Base-by-base conservation (phyloP, 2,797 vertebrate genomes). In the Sebastes diaconus region DNA sequence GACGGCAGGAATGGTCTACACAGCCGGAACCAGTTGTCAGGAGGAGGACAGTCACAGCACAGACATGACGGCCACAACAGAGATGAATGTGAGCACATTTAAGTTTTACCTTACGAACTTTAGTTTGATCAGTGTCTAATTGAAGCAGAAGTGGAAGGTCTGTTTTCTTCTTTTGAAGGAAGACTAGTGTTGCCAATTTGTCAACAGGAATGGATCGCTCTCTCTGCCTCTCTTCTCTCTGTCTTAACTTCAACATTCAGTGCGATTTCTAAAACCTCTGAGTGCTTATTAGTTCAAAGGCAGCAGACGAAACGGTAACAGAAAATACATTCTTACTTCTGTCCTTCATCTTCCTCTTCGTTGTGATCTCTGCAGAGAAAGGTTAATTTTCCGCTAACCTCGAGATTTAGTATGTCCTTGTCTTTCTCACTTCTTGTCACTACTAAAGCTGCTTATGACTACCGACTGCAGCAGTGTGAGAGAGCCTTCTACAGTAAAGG, bases 1-100 rank as follows among this genome's bases (percentile, higher is more conserved):
- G 94, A 74, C 9, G 89, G 95, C 83, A 85, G 78, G 73, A 93
- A 94, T 67, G 86, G 90, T 60, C 94, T 95, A 29, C 95, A 95
- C 85, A 75, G 85, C 58, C 83, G 91, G 78, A 92, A 67, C 20
- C 87, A 32, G 64, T 50, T 87, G 0, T 61, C 87, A 24, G 91
- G 65, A 25, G 85, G 76, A 77, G 91, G 84, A 67, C 90, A 85
- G 82, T 77, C 89, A 0, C 90, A 90, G 63, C 77, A 69, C 29
- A 87, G 89, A 72, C 80, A 84, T 58, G 81, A 77, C 11, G 89
- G 84, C 11, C 95, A 96, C 84, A 96, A 93, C 94, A 96, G 92
- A 90, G 98, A 99, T 24, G 94, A 99, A 84, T 3, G 98, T 99
- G 93, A 97, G 97, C 96, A 82, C 27, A 59, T 20, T 61, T 18